phyloP scores from a whole-genome alignment of 1,140 invertebrate genomes.

The Solenopsis invicta region DNA sequence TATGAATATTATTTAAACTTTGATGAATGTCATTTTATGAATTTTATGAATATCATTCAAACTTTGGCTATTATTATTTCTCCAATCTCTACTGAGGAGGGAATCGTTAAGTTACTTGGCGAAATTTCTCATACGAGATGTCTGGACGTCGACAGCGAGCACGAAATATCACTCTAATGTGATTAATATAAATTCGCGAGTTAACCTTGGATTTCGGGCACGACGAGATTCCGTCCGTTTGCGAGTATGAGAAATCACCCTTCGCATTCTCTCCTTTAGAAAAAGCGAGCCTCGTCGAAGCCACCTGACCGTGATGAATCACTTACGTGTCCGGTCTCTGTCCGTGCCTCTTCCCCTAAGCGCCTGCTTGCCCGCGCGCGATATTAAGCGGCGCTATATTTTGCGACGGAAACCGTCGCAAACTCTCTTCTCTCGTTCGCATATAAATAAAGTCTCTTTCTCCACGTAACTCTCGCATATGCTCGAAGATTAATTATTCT shows the following conservation, averaged over 20 bases:
- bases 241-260: constrained; percentile 72
- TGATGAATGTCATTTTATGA: too few species aligned
- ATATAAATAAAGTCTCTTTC: constrained; percentile 11
- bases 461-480: not conserved
- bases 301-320: constrained; percentile 74
- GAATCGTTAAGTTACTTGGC: not conserved
- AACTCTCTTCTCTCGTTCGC: constrained; percentile 19
- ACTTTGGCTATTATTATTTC: not conserved
- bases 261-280: constrained; percentile 58
- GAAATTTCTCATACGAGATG: constrained; percentile 25
- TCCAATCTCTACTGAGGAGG: too few species aligned
- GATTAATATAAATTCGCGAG: constrained; percentile 67
- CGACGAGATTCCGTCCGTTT: constrained; percentile 62
- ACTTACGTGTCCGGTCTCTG: constrained; percentile 54
- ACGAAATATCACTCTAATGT: constrained; percentile 52
- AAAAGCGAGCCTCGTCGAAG: constrained; percentile 69
- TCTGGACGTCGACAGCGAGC: constrained; percentile 13
- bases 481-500: constrained; percentile 67
- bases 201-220: constrained; percentile 66
- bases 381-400: constrained; percentile 63
- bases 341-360: constrained; percentile 39
- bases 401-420: constrained; percentile 44
- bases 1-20: not conserved
- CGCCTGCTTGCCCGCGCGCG: not conserved
- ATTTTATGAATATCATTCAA: not conserved